Conservation (phyloP, 2,888 invertebrate genomes). For the Molanna angustata region DNA sequence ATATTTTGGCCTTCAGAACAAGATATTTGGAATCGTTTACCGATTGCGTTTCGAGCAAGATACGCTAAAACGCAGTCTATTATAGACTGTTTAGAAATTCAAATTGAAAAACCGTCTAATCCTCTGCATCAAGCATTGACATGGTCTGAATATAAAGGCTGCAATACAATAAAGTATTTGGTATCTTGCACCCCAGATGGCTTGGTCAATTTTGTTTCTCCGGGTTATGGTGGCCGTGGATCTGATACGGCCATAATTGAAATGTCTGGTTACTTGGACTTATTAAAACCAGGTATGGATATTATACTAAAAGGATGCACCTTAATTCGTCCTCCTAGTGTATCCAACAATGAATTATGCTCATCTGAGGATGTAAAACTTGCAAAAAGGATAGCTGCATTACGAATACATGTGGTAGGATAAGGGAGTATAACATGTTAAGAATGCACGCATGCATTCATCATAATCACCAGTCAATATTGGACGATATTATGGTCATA, state of each 20-base stretch:
- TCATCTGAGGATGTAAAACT: constrained; percentile 16
- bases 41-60: constrained; percentile 4
- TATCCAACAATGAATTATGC: constrained; percentile 1
- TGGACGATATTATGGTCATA: constrained; percentile 1
- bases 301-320: constrained; percentile 23
- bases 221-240: constrained; percentile 6
- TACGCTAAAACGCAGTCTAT: background rate
- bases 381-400: constrained; percentile 25
- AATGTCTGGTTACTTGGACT: constrained; percentile 3
- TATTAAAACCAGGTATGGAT: constrained; percentile 9
- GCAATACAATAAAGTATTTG: constrained; percentile 11
- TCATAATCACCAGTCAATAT: background rate
- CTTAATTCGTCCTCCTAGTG: constrained; percentile 28
- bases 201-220: constrained; percentile 3
- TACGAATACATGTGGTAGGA: constrained; percentile 23
- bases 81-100: constrained; percentile 3
- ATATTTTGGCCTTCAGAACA: too few relatives aligned
- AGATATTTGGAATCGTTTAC: too few relatives aligned
- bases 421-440: constrained; percentile 7
- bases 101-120: constrained; percentile 5
- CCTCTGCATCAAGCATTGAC: constrained; percentile 2
- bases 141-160: constrained; percentile 11
- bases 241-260: constrained; percentile 1
- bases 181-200: constrained; percentile 13
- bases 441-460: constrained; percentile 1